A percentile compares a stretch with the other conserved stretches of the same genome.
Evolutionary conservation across 2,797 vertebrate genomes (phyloP).

Genomic region (Lepilemur septentrionalis): DNA sequence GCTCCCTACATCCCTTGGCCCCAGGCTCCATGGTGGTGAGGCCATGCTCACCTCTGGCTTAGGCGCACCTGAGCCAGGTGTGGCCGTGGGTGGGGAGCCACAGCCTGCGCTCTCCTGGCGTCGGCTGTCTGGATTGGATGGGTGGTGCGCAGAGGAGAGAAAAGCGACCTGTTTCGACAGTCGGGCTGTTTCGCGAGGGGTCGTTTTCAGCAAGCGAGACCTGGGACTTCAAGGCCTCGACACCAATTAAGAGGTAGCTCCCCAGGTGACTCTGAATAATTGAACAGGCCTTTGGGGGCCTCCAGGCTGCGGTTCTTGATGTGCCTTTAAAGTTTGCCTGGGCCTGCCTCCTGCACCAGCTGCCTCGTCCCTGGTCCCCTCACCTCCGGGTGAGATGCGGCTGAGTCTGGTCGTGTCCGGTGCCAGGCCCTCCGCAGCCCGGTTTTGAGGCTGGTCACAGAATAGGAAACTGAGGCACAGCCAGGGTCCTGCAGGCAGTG

Average conservation of each 20-base stretch:
- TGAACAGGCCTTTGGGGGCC: not conserved
- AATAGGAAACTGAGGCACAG: not conserved
- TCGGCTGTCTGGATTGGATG: not conserved
- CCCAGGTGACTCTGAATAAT: constrained; percentile 8
- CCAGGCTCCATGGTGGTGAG: fast-evolving
- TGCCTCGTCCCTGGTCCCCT: no score
- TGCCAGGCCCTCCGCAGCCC: fast-evolving
- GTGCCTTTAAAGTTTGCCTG: not conserved
- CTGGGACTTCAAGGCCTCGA: not conserved
- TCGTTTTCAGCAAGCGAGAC: not conserved
- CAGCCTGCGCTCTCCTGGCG: fast-evolving
- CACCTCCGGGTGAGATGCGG: not conserved
- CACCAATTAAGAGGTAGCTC: not conserved
- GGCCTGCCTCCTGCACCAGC: fast-evolving
- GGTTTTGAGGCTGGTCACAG: not conserved
- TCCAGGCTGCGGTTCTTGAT: not conserved
- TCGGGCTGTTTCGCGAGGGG: not conserved
- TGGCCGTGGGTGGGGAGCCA: fast-evolving
- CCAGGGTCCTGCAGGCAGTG: fast-evolving
- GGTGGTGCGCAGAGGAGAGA: fast-evolving
- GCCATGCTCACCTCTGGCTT: no score
- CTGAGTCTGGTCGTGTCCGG: not conserved
- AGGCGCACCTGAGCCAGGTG: not conserved
- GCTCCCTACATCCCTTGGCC: fast-evolving
- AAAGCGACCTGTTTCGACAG: not conserved